A percentile compares a stretch with the other conserved stretches of the same genome.
These are phyloP conservation scores for Perca schrenkii DNA, from an alignment of 2,113 vertebrate species.

Conservation along the genomic window DNA sequence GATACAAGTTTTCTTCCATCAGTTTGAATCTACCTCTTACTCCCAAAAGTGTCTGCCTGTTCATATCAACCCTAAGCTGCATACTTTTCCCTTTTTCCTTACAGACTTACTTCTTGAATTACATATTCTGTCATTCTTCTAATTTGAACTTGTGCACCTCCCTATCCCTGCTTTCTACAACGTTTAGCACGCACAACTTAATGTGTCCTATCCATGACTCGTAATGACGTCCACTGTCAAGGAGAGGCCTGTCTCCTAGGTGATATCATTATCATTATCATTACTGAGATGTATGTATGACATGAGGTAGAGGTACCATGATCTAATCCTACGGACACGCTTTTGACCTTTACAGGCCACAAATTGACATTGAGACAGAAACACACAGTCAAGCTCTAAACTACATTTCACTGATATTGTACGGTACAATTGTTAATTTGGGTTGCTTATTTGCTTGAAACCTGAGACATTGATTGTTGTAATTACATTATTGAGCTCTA, in stretches of 20 bases:
- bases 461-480: background rate
- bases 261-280: slow-evolving; percentile 28
- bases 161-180: background rate
- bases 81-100: slow-evolving; percentile 1
- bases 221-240: slow-evolving; percentile 23
- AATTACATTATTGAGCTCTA: slow-evolving; percentile 11
- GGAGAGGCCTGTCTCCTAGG: slow-evolving; percentile 30
- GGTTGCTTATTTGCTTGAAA: slow-evolving; percentile 33
- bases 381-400: slow-evolving; percentile 8
- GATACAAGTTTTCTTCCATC: background rate
- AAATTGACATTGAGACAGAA: slow-evolving; percentile 7
- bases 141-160: slow-evolving; percentile 2
- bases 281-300: slow-evolving; percentile 39
- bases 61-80: slow-evolving; percentile 17
- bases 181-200: slow-evolving; percentile 20
- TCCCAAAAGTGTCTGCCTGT: slow-evolving; percentile 24
- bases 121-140: slow-evolving; percentile 30
- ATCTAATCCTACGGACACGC: slow-evolving; percentile 34
- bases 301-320: slow-evolving; percentile 10
- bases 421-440: slow-evolving; percentile 10
- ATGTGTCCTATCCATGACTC: slow-evolving; percentile 22
- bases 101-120: slow-evolving; percentile 6
- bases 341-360: slow-evolving; percentile 42
- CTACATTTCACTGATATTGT: slow-evolving; percentile 20
- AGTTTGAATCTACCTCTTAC: slow-evolving; percentile 6